Evolutionary conservation across 2,888 invertebrate species (phyloP).

Genomic region (Chloroclystis v-ata): DNA sequence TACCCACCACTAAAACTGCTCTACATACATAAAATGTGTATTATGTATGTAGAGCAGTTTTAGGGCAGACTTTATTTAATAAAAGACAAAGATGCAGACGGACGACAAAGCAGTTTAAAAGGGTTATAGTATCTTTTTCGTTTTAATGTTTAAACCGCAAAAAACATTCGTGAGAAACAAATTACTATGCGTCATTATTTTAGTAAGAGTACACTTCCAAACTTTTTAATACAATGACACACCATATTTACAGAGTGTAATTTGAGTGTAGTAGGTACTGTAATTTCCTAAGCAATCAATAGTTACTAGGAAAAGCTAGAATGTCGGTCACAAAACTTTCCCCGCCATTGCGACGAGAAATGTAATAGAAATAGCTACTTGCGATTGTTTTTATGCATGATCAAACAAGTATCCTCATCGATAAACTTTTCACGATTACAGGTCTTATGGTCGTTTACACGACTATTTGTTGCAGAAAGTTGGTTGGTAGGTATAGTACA

Average conservation of each 20-base stretch:
- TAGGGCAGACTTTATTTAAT: neutral
- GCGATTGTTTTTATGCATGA: neutral
- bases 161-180: too few relatives aligned
- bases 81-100: neutral
- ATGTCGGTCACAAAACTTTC: constrained; percentile 29
- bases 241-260: constrained; percentile 7
- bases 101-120: too few relatives aligned
- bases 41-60: too few relatives aligned
- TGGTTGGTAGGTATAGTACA: too few relatives aligned
- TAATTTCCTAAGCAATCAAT: constrained; percentile 18
- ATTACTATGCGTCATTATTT: neutral
- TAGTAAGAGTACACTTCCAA: constrained; percentile 1
- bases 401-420: constrained; percentile 1
- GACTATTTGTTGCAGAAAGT: too few relatives aligned
- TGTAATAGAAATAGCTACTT: constrained; percentile 1
- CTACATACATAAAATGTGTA: too few relatives aligned
- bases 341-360: constrained; percentile 3
- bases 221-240: constrained; percentile 10
- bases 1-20: too few relatives aligned
- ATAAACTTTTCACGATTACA: too few relatives aligned
- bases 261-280: constrained; percentile 14
- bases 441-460: too few relatives aligned
- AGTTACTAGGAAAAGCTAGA: constrained; percentile 23
- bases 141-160: too few relatives aligned
- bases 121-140: too few relatives aligned